A percentile compares a stretch with the other conserved stretches of the same genome.
Evolutionary conservation across 2,113 vertebrate genomes (phyloP).

Genomic region (Noturus placidus): DNA sequence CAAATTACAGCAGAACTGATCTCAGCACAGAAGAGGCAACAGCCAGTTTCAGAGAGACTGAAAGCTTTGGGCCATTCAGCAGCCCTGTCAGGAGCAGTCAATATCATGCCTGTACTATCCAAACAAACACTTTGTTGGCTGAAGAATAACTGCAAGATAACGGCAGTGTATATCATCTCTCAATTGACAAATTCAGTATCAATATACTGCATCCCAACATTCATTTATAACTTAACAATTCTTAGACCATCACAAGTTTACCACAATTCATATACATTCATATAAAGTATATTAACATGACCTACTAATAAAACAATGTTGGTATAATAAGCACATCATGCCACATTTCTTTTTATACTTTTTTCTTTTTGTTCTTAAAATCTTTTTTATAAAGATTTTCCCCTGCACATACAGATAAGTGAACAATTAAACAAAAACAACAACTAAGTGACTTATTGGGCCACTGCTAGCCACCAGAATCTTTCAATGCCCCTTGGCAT

Average conservation of each 20-base stretch:
- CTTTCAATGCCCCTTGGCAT: background rate
- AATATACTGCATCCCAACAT: background rate
- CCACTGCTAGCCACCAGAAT: background rate
- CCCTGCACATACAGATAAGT: background rate
- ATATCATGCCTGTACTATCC: background rate
- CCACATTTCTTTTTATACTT: background rate
- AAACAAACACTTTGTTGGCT: background rate
- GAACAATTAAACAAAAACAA: background rate
- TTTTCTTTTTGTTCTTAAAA: background rate
- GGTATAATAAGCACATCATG: background rate
- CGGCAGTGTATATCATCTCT: background rate
- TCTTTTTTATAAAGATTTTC: background rate
- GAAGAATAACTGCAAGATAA: background rate
- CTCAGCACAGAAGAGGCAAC: slow-evolving; percentile 43
- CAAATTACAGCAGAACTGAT: slow-evolving; percentile 61
- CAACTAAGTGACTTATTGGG: background rate
- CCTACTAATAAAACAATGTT: background rate
- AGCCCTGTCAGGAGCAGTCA: background rate
- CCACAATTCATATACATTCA: background rate
- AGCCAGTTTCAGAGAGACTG: background rate
- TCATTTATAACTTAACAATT: background rate
- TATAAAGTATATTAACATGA: background rate
- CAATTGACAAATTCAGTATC: background rate
- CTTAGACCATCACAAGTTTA: background rate
- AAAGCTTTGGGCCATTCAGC: slow-evolving; percentile 3